These are phyloP conservation scores for Aspidiotus rigidus DNA, from an alignment of 2,888 invertebrate species.

Conservation along the genomic window DNA sequence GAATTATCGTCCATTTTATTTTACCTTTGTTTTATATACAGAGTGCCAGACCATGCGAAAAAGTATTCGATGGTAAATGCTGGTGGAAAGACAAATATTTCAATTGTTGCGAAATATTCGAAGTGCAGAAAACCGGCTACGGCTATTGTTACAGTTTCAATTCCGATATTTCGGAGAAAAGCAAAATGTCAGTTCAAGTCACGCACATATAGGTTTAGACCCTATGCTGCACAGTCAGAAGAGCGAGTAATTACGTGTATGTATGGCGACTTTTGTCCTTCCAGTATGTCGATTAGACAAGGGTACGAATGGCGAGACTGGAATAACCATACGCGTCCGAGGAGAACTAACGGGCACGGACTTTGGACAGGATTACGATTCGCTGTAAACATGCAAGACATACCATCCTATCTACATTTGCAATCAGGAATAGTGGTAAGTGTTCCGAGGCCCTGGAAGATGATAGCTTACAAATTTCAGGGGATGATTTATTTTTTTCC, in stretches of 20 bases:
- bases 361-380: slow-evolving; percentile 41
- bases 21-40: slow-evolving; percentile 22
- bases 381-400: slow-evolving; percentile 38
- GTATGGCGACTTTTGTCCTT: background rate
- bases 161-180: slow-evolving; percentile 41
- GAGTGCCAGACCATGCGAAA: slow-evolving; percentile 42
- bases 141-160: slow-evolving; percentile 47
- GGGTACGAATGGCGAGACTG: slow-evolving; percentile 31
- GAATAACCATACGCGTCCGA: slow-evolving; percentile 37
- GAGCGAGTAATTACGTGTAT: background rate
- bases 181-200: slow-evolving; percentile 34
- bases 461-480: background rate
- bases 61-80: slow-evolving; percentile 43
- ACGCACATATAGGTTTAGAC: background rate
- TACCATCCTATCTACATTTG: slow-evolving; percentile 39
- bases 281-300: slow-evolving; percentile 23
- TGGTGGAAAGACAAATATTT: slow-evolving; percentile 44
- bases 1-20: no score
- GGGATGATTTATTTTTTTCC: background rate
- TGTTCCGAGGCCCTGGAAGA: background rate
- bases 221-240: background rate
- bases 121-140: slow-evolving; percentile 44
- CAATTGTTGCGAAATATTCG: slow-evolving; percentile 45
- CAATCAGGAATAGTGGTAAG: slow-evolving; percentile 37
- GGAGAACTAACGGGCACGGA: slow-evolving; percentile 39